Evolutionary conservation across 1,140 invertebrate genomes (phyloP), one percentile per base, ranked within the genome.

Genomic region (Tribolium castaneum): DNA sequence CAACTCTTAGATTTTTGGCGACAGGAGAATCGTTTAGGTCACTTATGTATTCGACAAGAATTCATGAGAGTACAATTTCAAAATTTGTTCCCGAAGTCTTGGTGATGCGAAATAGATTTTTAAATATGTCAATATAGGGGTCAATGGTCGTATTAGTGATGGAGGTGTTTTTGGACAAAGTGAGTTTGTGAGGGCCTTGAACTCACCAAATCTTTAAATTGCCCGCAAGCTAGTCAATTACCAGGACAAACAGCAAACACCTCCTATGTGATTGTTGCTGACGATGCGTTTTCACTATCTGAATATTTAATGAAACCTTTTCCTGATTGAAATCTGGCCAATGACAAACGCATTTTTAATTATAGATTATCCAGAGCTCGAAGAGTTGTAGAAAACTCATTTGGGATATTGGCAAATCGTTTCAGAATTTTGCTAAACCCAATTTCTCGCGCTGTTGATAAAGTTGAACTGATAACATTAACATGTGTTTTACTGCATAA

Each of bases 221-320:
- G 6, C 9, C 9, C 34, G 9, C 34, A 6, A 39, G 1, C 34
- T 10, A 39, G 9, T 7, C 6, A 0, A 1, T 39, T 39, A 39
- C 34, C 34, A 7, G 34, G 34, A 39, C 34, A 19, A 10, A 39
- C 34, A 39, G 34, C 34, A 39, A 7, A 39, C 9, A 10, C 9
- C 6, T 3, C 3, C 9, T 39, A 39, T 39, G 59, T 85, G 7
- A 81, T 86, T 49, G 81, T 87, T 1, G 84, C 75, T 30, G 88
- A 90, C 80, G 87, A 88, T 77, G 88, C 86, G 22, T 90, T 89
- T 80, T 82, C 87, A 82, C 82, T 51, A 74, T 78, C 73, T 83
- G 86, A 70, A 70, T 89, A 71, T 85, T 19, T 19, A 19, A 19
- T 89, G 84, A 87, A 86, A 70, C 86, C 87, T 74, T 89, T 84